Evolutionary conservation across 2,113 vertebrate genomes (phyloP).

Genomic region (Clupea harengus): DNA sequence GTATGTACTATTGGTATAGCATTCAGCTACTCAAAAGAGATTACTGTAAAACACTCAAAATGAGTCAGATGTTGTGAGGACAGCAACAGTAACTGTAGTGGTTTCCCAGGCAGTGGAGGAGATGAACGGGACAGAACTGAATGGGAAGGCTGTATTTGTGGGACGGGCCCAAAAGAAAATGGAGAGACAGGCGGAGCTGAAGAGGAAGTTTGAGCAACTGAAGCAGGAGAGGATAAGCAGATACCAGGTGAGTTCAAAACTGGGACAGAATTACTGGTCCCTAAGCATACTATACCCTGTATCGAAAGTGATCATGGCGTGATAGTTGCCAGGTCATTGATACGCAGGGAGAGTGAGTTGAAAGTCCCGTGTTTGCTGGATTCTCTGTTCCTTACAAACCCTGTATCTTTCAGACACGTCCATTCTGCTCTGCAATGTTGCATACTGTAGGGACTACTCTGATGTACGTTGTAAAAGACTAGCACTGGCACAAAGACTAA

Average conservation of each 20-base stretch:
- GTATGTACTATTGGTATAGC: neutral
- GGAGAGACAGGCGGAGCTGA: conserved; percentile 95
- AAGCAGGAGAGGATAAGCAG: conserved; percentile 97
- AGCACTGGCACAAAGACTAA: neutral
- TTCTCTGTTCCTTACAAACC: neutral
- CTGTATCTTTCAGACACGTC: conserved; percentile 10
- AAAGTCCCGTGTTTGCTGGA: conserved; percentile 17
- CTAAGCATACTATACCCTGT: neutral
- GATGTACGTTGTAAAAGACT: neutral
- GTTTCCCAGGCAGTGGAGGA: conserved; percentile 89
- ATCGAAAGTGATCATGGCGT: conserved; percentile 15
- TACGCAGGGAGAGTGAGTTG: neutral
- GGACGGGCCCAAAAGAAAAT: conserved; percentile 98
- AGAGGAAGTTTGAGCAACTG: conserved; percentile 92
- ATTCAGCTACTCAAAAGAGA: neutral
- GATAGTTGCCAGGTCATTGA: conserved; percentile 8
- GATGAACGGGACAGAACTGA: conserved; percentile 95
- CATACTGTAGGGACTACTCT: neutral
- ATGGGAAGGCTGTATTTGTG: conserved; percentile 92
- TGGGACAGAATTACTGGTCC: neutral
- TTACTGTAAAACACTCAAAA: neutral
- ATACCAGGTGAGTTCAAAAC: conserved; percentile 80
- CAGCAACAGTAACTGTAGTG: neutral
- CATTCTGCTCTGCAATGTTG: neutral
- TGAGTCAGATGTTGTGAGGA: neutral